Conservation (phyloP, 2,113 vertebrate species). For the Ammodramus savannarum region DNA sequence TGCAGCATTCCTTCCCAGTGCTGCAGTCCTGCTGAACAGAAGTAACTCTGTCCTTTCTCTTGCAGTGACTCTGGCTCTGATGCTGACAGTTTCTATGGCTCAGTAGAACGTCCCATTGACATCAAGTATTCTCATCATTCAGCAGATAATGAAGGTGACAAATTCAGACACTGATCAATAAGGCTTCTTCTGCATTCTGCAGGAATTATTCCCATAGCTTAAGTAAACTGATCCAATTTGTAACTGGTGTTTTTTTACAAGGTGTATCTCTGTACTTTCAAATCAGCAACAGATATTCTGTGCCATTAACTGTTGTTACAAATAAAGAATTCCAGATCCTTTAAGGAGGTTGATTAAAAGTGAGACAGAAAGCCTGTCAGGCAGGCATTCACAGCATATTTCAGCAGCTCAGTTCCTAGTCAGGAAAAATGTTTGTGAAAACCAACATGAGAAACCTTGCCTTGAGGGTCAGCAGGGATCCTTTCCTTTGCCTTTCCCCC, state of each 20-base stretch:
- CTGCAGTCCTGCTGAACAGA: background rate
- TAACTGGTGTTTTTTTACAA: background rate
- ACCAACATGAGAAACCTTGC: background rate
- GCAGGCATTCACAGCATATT: background rate
- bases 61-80: slow-evolving; percentile 87
- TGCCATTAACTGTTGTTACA: background rate
- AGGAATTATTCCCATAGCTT: background rate
- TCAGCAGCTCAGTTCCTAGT: background rate
- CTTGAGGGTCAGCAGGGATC: background rate
- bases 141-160: slow-evolving; percentile 79
- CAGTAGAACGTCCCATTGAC: slow-evolving; percentile 85
- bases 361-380: background rate
- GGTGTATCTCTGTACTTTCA: background rate
- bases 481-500: background rate
- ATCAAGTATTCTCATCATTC: slow-evolving; percentile 79
- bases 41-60: background rate
- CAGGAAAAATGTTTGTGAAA: background rate
- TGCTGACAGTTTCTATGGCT: slow-evolving; percentile 89
- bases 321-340: background rate
- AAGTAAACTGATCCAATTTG: background rate
- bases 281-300: background rate
- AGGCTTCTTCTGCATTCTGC: background rate
- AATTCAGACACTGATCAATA: background rate
- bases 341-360: background rate
- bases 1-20: background rate